Conservation (phyloP, 2,113 vertebrate genomes). For the Lathamus discolor region DNA sequence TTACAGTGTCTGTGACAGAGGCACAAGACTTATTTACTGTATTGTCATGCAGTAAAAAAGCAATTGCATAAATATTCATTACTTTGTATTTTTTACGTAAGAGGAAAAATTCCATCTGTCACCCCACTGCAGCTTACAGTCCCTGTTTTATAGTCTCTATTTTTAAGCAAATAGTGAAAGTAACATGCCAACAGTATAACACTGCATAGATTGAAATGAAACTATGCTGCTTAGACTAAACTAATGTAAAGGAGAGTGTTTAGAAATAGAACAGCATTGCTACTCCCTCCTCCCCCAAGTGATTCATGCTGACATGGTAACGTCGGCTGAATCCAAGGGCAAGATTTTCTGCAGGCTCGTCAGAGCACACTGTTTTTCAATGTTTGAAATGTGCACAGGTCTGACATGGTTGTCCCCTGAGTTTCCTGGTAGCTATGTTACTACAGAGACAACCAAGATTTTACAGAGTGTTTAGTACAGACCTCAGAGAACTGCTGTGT, state of each 20-base stretch:
- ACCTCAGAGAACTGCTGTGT: background rate
- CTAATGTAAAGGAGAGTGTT: constrained; percentile 9
- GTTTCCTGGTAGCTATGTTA: background rate
- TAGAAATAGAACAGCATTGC: constrained; percentile 40
- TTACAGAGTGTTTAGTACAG: background rate
- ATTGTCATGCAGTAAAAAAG: background rate
- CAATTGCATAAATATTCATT: constrained; percentile 8
- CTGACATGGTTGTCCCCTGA: background rate
- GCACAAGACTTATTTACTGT: background rate
- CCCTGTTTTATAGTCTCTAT: background rate
- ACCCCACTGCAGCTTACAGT: background rate
- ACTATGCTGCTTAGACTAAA: constrained; percentile 10
- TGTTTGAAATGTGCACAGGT: constrained; percentile 16
- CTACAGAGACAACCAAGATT: background rate
- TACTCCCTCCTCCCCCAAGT: background rate
- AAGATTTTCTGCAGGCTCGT: constrained; percentile 38
- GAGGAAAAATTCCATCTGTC: constrained; percentile 20
- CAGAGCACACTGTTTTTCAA: background rate
- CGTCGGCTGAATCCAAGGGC: background rate
- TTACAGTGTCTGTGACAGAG: background rate
- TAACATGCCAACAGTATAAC: constrained; percentile 18
- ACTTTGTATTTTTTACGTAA: constrained; percentile 3
- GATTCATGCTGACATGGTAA: constrained; percentile 47
- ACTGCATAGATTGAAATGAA: constrained; percentile 21
- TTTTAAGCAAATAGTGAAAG: constrained; percentile 10